A percentile compares a stretch with the other conserved stretches of the same genome.
Evolutionary conservation across 1,140 invertebrate genomes (phyloP).

Genomic region (Hycleus phaleratus): DNA sequence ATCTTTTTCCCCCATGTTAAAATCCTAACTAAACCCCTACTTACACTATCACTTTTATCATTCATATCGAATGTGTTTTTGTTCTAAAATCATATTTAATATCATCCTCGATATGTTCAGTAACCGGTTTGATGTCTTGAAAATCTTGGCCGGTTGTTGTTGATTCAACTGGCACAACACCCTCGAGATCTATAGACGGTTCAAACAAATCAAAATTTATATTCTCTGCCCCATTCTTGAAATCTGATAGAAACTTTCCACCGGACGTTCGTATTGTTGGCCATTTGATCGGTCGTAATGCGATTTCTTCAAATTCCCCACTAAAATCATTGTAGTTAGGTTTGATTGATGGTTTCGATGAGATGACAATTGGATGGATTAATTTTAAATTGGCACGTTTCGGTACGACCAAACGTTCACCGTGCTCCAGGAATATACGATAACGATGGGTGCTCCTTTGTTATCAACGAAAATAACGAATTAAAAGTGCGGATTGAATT

Average conservation of each 20-base stretch:
- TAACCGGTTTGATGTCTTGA: conserved; percentile 34
- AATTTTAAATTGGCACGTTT: conserved; percentile 12
- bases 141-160: background rate
- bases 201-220: too few species aligned
- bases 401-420: conserved; percentile 13
- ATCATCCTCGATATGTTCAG: conserved; percentile 32
- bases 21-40: too few species aligned
- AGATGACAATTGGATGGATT: background rate
- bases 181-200: background rate
- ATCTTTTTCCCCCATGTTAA: too few species aligned
- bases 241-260: too few species aligned
- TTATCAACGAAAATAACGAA: too few species aligned
- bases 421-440: conserved; percentile 8
- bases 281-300: too few species aligned
- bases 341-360: background rate
- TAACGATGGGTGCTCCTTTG: background rate
- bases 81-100: conserved; percentile 38
- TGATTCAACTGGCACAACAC: background rate
- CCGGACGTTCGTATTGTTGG: too few species aligned
- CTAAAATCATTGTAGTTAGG: too few species aligned
- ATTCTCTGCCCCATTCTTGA: too few species aligned
- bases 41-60: background rate
- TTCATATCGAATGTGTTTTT: conserved; percentile 27
- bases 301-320: too few species aligned
- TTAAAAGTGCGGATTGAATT: too few species aligned